Percentiles rank a stretch among this genome's conserved stretches.
Evolutionary conservation across 2,113 vertebrate genomes (phyloP).

Genomic region (Dipodomys stephensi): DNA sequence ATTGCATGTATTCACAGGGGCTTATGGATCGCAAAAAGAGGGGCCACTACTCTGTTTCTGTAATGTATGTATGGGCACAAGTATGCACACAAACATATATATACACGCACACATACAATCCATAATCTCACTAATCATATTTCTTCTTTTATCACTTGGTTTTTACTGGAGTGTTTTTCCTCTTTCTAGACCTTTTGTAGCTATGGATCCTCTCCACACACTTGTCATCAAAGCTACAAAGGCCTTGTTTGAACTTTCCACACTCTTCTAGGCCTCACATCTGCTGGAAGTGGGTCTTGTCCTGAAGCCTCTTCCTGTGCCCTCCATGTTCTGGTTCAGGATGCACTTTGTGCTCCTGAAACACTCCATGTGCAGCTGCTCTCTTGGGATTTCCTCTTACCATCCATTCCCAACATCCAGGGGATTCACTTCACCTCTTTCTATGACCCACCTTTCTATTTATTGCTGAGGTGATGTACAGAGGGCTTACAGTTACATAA

Average conservation of each 20-base stretch:
- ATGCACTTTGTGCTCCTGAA: not conserved
- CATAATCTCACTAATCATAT: not conserved
- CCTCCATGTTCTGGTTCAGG: not conserved
- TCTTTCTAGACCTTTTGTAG: not conserved
- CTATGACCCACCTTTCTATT: not conserved
- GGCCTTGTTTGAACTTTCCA: not conserved
- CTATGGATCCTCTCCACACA: not conserved
- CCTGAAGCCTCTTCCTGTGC: not conserved
- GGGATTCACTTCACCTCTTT: not conserved
- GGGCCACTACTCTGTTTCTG: not conserved
- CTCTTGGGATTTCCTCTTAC: not conserved
- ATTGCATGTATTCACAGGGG: not conserved
- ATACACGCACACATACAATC: no score
- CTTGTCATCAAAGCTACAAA: not conserved
- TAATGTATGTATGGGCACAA: not conserved
- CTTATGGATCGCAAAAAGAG: not conserved
- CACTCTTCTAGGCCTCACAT: not conserved
- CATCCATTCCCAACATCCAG: not conserved
- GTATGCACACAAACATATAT: no score
- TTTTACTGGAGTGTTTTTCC: not conserved
- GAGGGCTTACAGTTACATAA: no score
- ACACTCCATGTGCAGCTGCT: no score
- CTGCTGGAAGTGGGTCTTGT: not conserved
- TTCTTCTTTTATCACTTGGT: not conserved
- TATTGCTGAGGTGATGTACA: no score